Percentiles rank a stretch among this genome's conserved stretches.
phyloP scores from a whole-genome alignment of 2,113 vertebrate genomes.

The Muntiacus muntjak region DNA sequence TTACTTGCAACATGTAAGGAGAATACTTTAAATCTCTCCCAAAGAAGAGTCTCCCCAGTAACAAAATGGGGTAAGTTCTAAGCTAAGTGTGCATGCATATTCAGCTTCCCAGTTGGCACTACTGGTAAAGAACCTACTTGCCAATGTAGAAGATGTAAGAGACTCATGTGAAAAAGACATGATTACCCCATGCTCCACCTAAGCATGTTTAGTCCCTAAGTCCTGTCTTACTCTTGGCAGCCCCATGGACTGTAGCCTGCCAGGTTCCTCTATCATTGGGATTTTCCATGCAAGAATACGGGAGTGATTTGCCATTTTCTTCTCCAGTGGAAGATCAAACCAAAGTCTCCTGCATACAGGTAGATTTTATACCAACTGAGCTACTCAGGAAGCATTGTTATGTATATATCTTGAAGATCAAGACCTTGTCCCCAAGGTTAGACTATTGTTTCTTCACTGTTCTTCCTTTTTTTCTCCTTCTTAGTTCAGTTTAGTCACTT shows the following conservation, averaged over 20 bases:
- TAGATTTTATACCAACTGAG: not conserved
- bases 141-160: not conserved
- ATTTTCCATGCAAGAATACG: not conserved
- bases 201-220: not conserved
- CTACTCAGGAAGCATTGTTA: rapidly evolving
- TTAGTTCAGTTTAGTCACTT: not conserved
- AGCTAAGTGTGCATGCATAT: not conserved
- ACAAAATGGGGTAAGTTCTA: not conserved
- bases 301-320: not conserved
- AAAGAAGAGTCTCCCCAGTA: not conserved
- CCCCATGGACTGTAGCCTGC: not conserved
- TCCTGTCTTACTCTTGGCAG: not conserved
- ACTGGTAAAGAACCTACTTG: not conserved
- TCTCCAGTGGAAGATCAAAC: not conserved
- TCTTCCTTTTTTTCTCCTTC: not conserved
- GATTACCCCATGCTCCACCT: not conserved
- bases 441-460: not conserved
- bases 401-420: not conserved
- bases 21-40: not conserved
- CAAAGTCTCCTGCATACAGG: not conserved
- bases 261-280: not conserved
- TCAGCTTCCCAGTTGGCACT: not conserved
- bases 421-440: not conserved
- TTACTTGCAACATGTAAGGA: not conserved
- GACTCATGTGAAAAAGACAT: rapidly evolving